These are phyloP conservation scores for Cebus imitator DNA, from an alignment of 2,113 vertebrate species.

Conservation along the genomic window DNA sequence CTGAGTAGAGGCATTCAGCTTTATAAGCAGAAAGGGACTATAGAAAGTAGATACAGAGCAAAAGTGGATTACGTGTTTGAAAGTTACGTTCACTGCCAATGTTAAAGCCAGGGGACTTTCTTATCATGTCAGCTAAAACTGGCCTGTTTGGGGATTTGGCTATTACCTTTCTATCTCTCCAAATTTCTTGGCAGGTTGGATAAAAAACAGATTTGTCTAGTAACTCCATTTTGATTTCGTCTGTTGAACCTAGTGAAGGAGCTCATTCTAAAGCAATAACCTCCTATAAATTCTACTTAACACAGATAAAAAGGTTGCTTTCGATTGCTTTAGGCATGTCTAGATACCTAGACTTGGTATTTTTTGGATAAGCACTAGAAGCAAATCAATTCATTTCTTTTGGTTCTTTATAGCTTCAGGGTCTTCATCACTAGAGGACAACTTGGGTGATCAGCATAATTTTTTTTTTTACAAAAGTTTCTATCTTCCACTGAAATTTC, in stretches of 20 bases:
- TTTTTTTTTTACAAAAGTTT: neutral
- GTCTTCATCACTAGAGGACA: neutral
- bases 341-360: neutral
- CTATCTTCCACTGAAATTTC: neutral
- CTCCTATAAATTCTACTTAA: neutral
- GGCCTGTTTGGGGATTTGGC: neutral
- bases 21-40: neutral
- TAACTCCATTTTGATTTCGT: neutral
- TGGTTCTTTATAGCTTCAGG: neutral
- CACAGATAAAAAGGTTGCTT: neutral
- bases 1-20: neutral
- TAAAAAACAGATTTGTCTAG: neutral
- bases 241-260: neutral
- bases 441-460: neutral
- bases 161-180: too few relatives aligned
- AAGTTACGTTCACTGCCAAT: neutral
- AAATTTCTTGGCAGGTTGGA: neutral
- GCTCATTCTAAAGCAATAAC: neutral
- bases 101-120: neutral
- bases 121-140: neutral
- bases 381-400: neutral
- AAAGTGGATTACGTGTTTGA: neutral
- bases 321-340: neutral
- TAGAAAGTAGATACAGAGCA: neutral
- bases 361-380: neutral